These are phyloP conservation scores for Dissostichus mawsoni DNA, from an alignment of 2,113 vertebrate genomes.

Conservation along the genomic window DNA sequence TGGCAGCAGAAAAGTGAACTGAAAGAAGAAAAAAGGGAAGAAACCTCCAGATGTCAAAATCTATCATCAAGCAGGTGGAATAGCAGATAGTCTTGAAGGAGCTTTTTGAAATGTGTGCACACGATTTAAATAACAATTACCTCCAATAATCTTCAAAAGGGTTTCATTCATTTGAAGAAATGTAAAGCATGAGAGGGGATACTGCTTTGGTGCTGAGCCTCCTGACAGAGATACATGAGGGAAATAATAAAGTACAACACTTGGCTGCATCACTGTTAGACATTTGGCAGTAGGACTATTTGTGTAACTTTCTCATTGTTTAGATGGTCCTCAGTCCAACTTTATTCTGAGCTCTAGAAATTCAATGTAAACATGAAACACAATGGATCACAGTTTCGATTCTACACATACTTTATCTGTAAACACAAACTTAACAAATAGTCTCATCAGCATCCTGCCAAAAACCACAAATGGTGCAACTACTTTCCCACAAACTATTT, in stretches of 20 bases:
- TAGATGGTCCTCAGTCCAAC: constrained; percentile 35
- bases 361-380: constrained; percentile 19
- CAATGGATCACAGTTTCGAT: background rate
- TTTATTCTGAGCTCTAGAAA: constrained; percentile 25
- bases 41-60: constrained; percentile 35
- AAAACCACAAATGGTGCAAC: background rate
- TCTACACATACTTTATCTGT: background rate
- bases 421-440: background rate
- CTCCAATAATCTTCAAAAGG: constrained; percentile 44
- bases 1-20: constrained; percentile 23
- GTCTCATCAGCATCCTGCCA: background rate
- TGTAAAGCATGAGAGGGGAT: constrained; percentile 27
- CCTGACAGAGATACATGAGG: constrained; percentile 44
- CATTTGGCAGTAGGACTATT: constrained; percentile 37
- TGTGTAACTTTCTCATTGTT: constrained; percentile 46
- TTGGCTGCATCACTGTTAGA: constrained; percentile 31
- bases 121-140: constrained; percentile 40
- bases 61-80: constrained; percentile 54
- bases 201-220: constrained; percentile 39
- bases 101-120: constrained; percentile 28
- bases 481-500: background rate
- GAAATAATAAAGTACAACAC: constrained; percentile 30
- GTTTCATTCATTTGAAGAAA: constrained; percentile 35
- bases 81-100: constrained; percentile 12
- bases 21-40: constrained; percentile 9